Base-by-base conservation (phyloP, 2,888 invertebrate species). In the Andricus quercusramuli region DNA sequence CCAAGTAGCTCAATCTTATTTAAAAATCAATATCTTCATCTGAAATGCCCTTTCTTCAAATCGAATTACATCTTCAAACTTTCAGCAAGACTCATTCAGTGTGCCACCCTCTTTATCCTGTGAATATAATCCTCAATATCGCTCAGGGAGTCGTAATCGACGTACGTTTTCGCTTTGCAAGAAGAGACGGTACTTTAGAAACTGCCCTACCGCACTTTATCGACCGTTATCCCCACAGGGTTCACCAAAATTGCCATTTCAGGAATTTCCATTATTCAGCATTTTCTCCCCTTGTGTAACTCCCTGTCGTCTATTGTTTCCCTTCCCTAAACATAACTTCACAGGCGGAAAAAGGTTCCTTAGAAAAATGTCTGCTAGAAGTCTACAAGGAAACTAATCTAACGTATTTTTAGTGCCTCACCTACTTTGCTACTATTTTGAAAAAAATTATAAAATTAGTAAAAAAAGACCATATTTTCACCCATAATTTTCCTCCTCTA, bases 161-260 rank as follows among this genome's bases (percentile, higher is more conserved):
- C 59, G 59, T 81, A 70, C 78, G 66, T 70, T 78, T 32, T 56
- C 51, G 56, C n/a, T n/a, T 41, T 41, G 13, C 67, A 15, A 41
- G 67, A n/a, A 41, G 44, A 41, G n/a, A 22, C 22, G 77, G 78
- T 67, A 62, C 68, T 70, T 17, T 76, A 74, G 79, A 70, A 86
- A 86, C 87, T 86, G 85, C 80, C 86, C 85, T 85, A 85, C 85
- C 85, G 77, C 89, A 86, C 83, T 85, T 88, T 86, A 89, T 87
- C 87, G 78, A 83, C 80, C 80, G 80, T 85, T 86, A 85, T 85
- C 85, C 80, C 79, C 66, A 44, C 64, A 70, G 56, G 79, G 32
- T 79, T 79, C 74, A 66, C 56, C 32, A 47, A 66, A 82, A 82
- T 79, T 82, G 74, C 79, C 78, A 67, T 78, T 62, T 25, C 25